These are phyloP conservation scores for Drosophila anomelani DNA, from an alignment of 2,888 invertebrate genomes.

Conservation along the genomic window DNA sequence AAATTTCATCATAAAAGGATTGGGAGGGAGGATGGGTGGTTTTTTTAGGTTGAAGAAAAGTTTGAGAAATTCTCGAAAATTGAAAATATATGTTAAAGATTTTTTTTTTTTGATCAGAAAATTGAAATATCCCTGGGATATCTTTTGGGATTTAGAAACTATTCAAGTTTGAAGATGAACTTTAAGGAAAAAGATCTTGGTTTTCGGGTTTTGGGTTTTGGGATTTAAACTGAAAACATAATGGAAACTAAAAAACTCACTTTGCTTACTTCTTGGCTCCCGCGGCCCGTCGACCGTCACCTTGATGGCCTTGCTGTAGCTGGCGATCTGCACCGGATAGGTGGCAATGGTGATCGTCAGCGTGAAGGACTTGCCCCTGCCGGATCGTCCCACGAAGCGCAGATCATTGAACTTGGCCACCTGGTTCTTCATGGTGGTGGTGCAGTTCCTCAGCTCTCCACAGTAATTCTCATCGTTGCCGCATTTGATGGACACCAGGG, in stretches of 20 bases:
- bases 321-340: constrained; percentile 92
- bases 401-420: constrained; percentile 99
- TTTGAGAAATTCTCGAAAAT: neutral
- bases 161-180: too few relatives aligned
- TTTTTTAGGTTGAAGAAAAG: too few relatives aligned
- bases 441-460: constrained; percentile 96
- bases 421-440: constrained; percentile 98
- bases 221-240: constrained; percentile 53
- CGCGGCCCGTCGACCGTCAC: constrained; percentile 99
- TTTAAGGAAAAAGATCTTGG: too few relatives aligned
- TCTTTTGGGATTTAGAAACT: neutral
- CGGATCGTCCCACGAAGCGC: constrained; percentile 98
- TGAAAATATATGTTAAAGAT: neutral
- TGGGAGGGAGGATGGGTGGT: neutral
- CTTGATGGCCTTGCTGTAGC: constrained; percentile 98
- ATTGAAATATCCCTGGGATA: neutral
- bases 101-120: neutral
- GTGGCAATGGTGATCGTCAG: constrained; percentile 95
- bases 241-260: constrained; percentile 88
- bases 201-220: neutral
- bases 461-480: constrained; percentile 99
- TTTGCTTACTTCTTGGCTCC: constrained; percentile 98
- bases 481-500: constrained; percentile 95
- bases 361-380: constrained; percentile 98
- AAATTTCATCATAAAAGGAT: neutral